A percentile compares a stretch with the other conserved stretches of the same genome.
Conservation (phyloP, 2,888 invertebrate genomes). For the Leucozona laternaria region DNA sequence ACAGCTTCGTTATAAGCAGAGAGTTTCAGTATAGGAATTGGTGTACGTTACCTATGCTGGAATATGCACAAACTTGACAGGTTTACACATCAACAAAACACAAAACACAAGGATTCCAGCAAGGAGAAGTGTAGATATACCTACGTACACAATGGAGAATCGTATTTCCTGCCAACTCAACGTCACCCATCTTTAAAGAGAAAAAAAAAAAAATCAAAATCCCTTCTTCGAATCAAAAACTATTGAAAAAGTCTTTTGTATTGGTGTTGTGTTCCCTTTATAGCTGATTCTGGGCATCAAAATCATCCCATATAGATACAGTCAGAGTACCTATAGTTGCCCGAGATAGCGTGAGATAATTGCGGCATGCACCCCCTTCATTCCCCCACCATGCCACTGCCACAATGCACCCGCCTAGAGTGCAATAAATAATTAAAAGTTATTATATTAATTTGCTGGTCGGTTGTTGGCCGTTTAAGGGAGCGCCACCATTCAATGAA, state of each 20-base stretch:
- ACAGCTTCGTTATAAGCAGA: background rate
- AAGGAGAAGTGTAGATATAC: too few relatives aligned
- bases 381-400: conserved; percentile 30
- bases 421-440: conserved; percentile 73
- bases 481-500: conserved; percentile 62
- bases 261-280: background rate
- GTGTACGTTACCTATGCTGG: too few relatives aligned
- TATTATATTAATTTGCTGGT: conserved; percentile 71
- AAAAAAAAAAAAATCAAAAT: background rate
- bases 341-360: conserved; percentile 26
- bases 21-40: background rate
- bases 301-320: background rate
- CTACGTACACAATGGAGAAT: background rate
- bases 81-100: too few relatives aligned
- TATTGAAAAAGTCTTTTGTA: background rate
- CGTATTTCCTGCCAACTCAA: background rate
- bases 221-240: background rate
- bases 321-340: background rate
- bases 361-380: conserved; percentile 28
- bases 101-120: background rate
- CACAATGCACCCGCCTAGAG: too few relatives aligned
- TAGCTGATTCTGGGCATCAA: background rate
- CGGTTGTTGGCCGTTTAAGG: conserved; percentile 55
- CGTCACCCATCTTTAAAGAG: background rate
- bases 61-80: background rate